Base-by-base conservation (phyloP, 1,140 invertebrate species). In the Mya arenaria region DNA sequence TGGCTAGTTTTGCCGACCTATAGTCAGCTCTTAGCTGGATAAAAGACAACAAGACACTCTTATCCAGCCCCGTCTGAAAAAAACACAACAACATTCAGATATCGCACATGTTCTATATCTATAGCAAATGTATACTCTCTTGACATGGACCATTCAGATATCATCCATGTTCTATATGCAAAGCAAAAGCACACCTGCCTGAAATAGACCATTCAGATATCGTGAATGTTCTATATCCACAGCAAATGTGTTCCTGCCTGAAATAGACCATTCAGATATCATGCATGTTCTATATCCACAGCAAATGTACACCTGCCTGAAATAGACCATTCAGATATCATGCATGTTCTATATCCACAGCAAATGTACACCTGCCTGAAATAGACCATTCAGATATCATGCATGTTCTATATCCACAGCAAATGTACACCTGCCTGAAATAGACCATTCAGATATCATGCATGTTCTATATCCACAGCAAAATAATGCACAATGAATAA, bases 21-120 rank as follows among this genome's bases (percentile, higher is more conserved):
- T 96, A 98, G 92, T 99, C 98, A 15, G 96, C 96, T 80, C 98
- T 95, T 28, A 99, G 94, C 93, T 99, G 97, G 85, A 99, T 97
- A 92, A 99, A 99, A 93, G 96, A 98, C 74, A 96, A 94, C 13
- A 85, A 48, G 4, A 85, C 83, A 10, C 75, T 83, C 44, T 83
- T 83, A 30, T 88, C 84, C 39, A 85, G 39, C 4, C 83, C 84
- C 81, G 83, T 73, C 87, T 98, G 93, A 74, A 94, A 95, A 89
- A 89, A 37, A 73, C 56, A 86, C 8, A 80, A 23, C n/a, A 48
- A 15, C 36, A 25, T 8, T 1, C 30, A 13, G 52, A 56, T 25
- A 73, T 0, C 34, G 37, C 15, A 68, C 30, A 44, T 6, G 5
- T 17, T 32, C n/a, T 19, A 41, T 4, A 10, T 17, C 1, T 52